Evolutionary conservation across 2,797 vertebrate species (phyloP).

Genomic region (Synanceia verrucosa): DNA sequence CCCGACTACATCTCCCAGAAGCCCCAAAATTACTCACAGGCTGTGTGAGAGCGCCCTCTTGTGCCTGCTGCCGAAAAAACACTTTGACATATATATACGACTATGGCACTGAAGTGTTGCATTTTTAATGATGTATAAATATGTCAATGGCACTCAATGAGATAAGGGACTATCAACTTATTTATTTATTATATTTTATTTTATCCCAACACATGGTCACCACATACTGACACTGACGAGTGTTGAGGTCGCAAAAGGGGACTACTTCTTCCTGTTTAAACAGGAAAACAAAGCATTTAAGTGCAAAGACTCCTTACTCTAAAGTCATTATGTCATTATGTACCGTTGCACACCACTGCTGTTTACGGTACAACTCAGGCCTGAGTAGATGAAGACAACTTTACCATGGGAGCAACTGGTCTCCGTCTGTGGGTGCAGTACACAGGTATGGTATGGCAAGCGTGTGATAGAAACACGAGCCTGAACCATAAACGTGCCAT

Average conservation of each 20-base stretch:
- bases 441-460: constrained; percentile 73
- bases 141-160: no score
- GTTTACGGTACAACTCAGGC: constrained; percentile 20
- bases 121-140: no score
- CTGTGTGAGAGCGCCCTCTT: no score
- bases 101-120: no score
- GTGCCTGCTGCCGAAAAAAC: no score
- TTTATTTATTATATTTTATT: no score
- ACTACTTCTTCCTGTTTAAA: not conserved
- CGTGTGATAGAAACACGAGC: constrained; percentile 73
- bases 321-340: constrained; percentile 15
- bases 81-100: no score
- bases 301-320: not conserved
- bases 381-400: constrained; percentile 44
- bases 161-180: no score
- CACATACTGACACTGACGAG: no score
- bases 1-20: no score
- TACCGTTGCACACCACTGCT: not conserved
- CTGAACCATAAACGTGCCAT: constrained; percentile 67
- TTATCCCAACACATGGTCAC: no score
- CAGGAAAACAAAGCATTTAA: not conserved
- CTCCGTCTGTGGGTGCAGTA: constrained; percentile 34
- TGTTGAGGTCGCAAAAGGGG: not conserved
- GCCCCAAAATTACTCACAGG: no score
- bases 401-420: constrained; percentile 41